These are phyloP conservation scores for Xestia rhomboidea DNA, from an alignment of 2,888 invertebrate species.

Conservation along the genomic window DNA sequence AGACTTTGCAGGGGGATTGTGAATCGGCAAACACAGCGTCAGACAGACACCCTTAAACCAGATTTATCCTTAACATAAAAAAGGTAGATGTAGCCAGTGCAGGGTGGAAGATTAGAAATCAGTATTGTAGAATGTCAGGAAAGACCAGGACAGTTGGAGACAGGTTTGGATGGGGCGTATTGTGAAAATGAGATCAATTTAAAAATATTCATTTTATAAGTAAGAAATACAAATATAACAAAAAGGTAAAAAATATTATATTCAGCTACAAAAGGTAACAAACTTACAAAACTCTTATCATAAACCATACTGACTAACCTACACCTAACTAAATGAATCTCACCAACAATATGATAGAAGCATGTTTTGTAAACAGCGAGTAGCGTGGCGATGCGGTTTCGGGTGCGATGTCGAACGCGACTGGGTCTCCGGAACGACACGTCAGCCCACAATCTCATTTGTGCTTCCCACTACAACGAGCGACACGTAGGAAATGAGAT, in stretches of 20 bases:
- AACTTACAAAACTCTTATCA: neutral
- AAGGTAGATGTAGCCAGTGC: neutral
- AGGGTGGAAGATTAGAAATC: neutral
- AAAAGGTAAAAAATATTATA: neutral
- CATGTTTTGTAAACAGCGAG: slow-evolving; percentile 66
- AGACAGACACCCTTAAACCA: slow-evolving; percentile 1
- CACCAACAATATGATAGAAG: slow-evolving; percentile 46
- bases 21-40: slow-evolving; percentile 32
- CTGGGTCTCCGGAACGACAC: slow-evolving; percentile 80
- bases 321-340: slow-evolving; percentile 18
- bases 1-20: slow-evolving; percentile 32
- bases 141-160: neutral
- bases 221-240: neutral
- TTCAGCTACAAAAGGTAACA: neutral
- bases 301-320: slow-evolving; percentile 11
- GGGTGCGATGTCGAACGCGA: slow-evolving; percentile 75
- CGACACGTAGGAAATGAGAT: slow-evolving; percentile 86
- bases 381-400: slow-evolving; percentile 69
- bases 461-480: slow-evolving; percentile 82
- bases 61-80: slow-evolving; percentile 16
- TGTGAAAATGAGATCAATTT: neutral
- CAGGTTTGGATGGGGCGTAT: neutral
- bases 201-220: neutral
- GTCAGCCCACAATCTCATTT: slow-evolving; percentile 85
- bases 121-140: neutral